Evolutionary conservation across 2,888 invertebrate species (phyloP).

Genomic region (Magallana nippona): DNA sequence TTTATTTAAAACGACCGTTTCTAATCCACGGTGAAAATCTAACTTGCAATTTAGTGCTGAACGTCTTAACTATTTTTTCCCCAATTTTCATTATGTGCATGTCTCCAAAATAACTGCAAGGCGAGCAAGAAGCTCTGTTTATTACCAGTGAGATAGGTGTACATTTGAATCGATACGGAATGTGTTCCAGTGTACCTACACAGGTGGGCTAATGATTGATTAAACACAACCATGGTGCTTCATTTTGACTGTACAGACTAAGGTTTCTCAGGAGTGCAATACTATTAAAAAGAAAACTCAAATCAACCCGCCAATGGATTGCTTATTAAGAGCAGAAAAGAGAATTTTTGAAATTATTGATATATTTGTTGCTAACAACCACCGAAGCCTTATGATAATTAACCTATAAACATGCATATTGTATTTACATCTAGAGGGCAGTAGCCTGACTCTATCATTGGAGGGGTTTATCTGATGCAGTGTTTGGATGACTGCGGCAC

Average conservation of each 20-base stretch:
- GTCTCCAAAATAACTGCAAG: no score
- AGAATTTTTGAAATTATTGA: neutral
- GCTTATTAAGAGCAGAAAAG: neutral
- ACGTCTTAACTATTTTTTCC: no score
- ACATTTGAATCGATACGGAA: no score
- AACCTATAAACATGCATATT: neutral
- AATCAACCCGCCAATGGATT: neutral
- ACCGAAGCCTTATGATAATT: neutral
- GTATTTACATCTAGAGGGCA: constrained; percentile 2
- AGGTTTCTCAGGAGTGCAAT: neutral
- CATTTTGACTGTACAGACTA: neutral
- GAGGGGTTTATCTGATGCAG: constrained; percentile 6
- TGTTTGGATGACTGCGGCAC: constrained; percentile 3
- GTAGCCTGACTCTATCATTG: neutral
- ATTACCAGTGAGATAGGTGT: no score
- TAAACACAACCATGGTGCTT: neutral
- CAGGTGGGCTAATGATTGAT: no score
- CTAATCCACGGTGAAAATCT: no score
- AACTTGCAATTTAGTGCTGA: no score
- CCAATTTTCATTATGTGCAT: no score
- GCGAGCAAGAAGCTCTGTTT: no score
- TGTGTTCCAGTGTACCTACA: neutral
- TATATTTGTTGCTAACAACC: neutral
- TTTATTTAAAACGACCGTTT: no score
- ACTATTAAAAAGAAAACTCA: neutral